A percentile compares a stretch with the other conserved stretches of the same genome.
Conservation (phyloP, 2,888 invertebrate species). For the Rutpela maculata region DNA sequence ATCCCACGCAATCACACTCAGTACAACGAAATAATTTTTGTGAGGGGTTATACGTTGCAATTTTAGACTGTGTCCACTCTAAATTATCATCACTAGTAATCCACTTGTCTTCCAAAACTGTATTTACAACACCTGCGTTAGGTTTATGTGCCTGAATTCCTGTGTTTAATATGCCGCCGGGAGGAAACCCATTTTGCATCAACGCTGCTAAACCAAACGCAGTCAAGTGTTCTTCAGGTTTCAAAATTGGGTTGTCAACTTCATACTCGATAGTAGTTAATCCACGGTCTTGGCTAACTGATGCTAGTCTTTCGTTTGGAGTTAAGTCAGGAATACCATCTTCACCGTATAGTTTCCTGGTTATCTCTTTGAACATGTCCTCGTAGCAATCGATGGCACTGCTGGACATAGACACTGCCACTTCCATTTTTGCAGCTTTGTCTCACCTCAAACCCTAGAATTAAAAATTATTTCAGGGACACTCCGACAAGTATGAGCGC, state of each 20-base stretch:
- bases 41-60: slow-evolving; percentile 86
- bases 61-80: slow-evolving; percentile 86
- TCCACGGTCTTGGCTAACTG: slow-evolving; percentile 68
- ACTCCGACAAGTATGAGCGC: not conserved
- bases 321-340: slow-evolving; percentile 77
- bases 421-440: slow-evolving; percentile 69
- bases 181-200: slow-evolving; percentile 85
- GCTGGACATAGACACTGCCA: slow-evolving; percentile 77
- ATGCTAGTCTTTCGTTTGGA: slow-evolving; percentile 67
- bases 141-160: slow-evolving; percentile 76
- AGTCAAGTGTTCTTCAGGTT: slow-evolving; percentile 83
- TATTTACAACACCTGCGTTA: slow-evolving; percentile 61
- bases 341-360: slow-evolving; percentile 92
- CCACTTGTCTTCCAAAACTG: slow-evolving; percentile 76
- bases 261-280: slow-evolving; percentile 75
- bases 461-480: slow-evolving; percentile 10
- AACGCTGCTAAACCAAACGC: slow-evolving; percentile 86
- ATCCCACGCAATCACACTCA: slow-evolving; percentile 86
- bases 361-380: slow-evolving; percentile 94
- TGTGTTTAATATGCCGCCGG: slow-evolving; percentile 80
- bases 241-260: slow-evolving; percentile 75
- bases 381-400: slow-evolving; percentile 84
- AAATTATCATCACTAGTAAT: slow-evolving; percentile 83
- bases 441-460: slow-evolving; percentile 50
- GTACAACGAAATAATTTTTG: slow-evolving; percentile 85